A percentile compares a stretch with the other conserved stretches of the same genome.
These are phyloP conservation scores for Pammene fasciana DNA, from an alignment of 2,888 invertebrate genomes.

Conservation along the genomic window DNA sequence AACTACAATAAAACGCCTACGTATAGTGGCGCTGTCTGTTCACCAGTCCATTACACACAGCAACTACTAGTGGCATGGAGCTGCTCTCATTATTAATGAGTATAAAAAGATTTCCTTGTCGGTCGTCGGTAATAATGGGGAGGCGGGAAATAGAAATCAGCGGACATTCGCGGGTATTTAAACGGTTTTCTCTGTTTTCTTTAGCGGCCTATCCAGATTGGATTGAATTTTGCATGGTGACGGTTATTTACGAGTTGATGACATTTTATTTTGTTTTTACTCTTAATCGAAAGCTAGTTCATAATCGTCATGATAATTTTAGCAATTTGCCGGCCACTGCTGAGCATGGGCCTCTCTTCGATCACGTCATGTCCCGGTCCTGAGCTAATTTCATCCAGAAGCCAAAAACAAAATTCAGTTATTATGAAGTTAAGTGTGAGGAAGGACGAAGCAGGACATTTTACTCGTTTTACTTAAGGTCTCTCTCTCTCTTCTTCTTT, in stretches of 20 bases:
- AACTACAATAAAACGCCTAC: constrained; percentile 3
- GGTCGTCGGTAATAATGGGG: constrained; percentile 6
- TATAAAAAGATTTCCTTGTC: constrained; percentile 44
- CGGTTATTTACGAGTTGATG: not conserved
- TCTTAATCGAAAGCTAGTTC: not conserved
- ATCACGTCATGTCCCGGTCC: too few species aligned
- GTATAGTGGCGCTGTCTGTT: constrained; percentile 15
- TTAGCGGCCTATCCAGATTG: constrained; percentile 6
- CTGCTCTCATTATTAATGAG: constrained; percentile 42
- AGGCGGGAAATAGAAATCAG: not conserved
- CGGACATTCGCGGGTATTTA: constrained; percentile 44
- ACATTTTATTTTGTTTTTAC: not conserved
- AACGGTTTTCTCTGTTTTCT: constrained; percentile 47
- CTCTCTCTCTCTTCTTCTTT: too few species aligned
- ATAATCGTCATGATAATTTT: too few species aligned
- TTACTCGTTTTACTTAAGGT: too few species aligned
- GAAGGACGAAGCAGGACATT: too few species aligned
- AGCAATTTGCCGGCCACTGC: too few species aligned
- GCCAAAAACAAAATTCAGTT: too few species aligned
- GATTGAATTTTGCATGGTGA: constrained; percentile 6
- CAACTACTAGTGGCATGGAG: constrained; percentile 46
- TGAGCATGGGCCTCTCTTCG: too few species aligned
- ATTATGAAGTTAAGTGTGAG: too few species aligned
- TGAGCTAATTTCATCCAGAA: too few species aligned
- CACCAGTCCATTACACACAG: constrained; percentile 52